Base-by-base conservation (phyloP, 1,140 invertebrate species). In the Maniola jurtina region DNA sequence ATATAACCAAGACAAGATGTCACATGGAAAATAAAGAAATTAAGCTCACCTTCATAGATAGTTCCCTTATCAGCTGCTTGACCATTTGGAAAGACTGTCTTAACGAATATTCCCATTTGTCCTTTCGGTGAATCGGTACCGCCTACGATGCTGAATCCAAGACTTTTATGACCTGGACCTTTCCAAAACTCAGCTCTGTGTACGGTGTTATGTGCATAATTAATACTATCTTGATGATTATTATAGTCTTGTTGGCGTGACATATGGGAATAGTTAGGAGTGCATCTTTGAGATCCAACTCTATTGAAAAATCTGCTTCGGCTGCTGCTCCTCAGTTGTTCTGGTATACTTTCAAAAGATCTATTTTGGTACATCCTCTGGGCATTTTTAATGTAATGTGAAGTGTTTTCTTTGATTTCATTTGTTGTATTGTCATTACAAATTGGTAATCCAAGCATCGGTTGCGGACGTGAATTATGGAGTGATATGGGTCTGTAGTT, bases 81-180 rank as follows among this genome's bases (percentile, higher is more conserved):
- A 11, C 97, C 97, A 73, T 94, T 94, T 2, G 96, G 95, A 85
- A 97, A 97, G 10, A 98, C 95, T 0, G 96, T 97, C 88, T 98
- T 97, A 0, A 98, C 96, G 88, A 96, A 98, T 75, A 98, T 98
- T 13, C 97, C 97, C 93, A 98, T 96, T 73, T 94, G 94, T 4
- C 97, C 97, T 79, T 96, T 95, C 1, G 97, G 95, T 38, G 96
- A 97, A 83, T 98, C 97, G 8, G 93, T 94, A 47, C 97, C 97
- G 34, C 97, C 97, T 25, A 98, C 97, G 76, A 98, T 97, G 84
- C 96, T 97, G 82, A 98, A 98, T 1, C 97, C 97, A 25, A 98
- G 92, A 62, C 96, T 96, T 82, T 97, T 97, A 60, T 96, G 94
- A 5, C 96, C 95, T 9, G 93, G 93, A 15, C 96, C 96, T 89